Conservation (phyloP, 2,113 vertebrate genomes). For the Cavia aperea region DNA sequence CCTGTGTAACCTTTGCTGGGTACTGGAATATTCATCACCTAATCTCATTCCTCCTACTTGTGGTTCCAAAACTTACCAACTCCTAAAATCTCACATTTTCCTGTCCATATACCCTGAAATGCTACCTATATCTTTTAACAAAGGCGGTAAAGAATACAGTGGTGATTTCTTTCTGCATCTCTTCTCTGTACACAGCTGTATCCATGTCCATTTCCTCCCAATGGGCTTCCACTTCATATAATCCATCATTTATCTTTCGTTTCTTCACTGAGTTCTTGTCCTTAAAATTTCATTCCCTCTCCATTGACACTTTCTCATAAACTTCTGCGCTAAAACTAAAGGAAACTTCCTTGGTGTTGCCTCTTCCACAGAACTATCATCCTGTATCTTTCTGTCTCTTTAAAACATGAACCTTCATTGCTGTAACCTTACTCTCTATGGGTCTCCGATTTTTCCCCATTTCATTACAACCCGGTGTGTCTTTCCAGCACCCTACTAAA, state of each 20-base stretch:
- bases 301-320: neutral
- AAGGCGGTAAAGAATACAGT: neutral
- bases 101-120: neutral
- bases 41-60: neutral
- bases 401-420: neutral
- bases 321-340: neutral
- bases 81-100: neutral
- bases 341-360: neutral
- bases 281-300: neutral
- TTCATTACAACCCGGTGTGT: fast-evolving
- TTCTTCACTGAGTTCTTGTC: neutral
- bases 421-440: neutral
- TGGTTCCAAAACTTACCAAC: neutral
- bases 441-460: neutral
- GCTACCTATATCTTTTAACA: neutral
- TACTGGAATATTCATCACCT: neutral
- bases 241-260: neutral
- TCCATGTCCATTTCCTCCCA: neutral
- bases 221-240: fast-evolving
- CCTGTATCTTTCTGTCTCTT: neutral
- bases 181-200: neutral
- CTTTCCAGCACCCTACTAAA: neutral
- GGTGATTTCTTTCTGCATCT: neutral
- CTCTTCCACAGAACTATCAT: neutral
- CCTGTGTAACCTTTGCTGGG: neutral